These are phyloP conservation scores for Mormoops blainvillei DNA, from an alignment of 2,113 vertebrate genomes.

Conservation along the genomic window DNA sequence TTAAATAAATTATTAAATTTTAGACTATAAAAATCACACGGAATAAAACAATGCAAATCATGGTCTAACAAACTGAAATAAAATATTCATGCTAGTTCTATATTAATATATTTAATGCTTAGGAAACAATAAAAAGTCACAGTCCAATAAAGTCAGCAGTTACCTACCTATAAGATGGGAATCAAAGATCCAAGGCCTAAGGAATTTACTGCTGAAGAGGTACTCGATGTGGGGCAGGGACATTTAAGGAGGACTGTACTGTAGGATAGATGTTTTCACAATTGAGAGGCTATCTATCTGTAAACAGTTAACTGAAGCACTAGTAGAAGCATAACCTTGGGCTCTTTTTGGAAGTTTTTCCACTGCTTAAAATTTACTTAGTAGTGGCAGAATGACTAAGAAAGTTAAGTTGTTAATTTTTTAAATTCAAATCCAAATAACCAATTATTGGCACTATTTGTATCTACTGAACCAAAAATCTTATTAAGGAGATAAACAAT, in stretches of 20 bases:
- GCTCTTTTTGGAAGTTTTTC: background rate
- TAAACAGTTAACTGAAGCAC: background rate
- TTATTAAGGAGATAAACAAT: background rate
- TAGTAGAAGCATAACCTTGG: background rate
- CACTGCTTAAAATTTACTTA: background rate
- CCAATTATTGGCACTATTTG: background rate
- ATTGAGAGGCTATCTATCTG: background rate
- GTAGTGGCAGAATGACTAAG: background rate
- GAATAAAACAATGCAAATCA: background rate
- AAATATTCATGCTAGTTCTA: background rate
- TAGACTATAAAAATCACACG: background rate
- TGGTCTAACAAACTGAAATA: background rate
- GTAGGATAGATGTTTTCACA: background rate
- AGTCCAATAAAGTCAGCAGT: background rate
- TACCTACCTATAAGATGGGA: background rate
- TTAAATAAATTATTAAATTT: background rate
- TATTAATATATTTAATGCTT: background rate
- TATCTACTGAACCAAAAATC: background rate
- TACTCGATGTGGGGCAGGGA: rapidly evolving
- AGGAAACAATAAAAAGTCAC: background rate
- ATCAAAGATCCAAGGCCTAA: background rate
- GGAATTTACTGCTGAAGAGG: background rate
- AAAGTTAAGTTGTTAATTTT: background rate
- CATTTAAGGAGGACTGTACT: background rate
- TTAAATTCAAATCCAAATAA: background rate